These are phyloP conservation scores for Galbula dea DNA, from an alignment of 2,113 vertebrate species.

Conservation along the genomic window DNA sequence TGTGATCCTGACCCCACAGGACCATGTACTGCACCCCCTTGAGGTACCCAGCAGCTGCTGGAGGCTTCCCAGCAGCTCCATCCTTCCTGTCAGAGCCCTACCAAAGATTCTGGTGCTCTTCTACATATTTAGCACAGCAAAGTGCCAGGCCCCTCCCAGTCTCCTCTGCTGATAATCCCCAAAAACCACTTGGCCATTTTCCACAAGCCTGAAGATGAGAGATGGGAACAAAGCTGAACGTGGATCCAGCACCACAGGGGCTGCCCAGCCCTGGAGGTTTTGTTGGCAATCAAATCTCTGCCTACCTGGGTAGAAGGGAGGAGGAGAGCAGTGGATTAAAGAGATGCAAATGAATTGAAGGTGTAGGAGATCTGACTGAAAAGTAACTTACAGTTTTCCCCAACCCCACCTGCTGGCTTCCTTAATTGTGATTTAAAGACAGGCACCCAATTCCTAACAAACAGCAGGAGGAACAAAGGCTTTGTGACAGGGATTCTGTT, in stretches of 20 bases:
- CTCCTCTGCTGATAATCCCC: not conserved
- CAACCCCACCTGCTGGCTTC: not conserved
- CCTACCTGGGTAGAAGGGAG: not conserved
- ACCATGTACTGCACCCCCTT: not conserved
- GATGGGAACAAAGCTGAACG: not conserved
- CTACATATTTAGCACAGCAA: accelerated
- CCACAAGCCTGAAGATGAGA: not conserved
- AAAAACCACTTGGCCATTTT: accelerated
- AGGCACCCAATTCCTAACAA: not conserved
- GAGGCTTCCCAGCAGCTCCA: not conserved
- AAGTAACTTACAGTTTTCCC: not conserved
- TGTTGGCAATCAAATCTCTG: not conserved
- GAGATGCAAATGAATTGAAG: not conserved
- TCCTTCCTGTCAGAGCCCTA: not conserved
- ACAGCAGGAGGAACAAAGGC: not conserved
- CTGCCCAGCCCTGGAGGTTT: not conserved
- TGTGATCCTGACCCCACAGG: accelerated
- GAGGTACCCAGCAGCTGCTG: not conserved
- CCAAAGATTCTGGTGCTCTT: not conserved
- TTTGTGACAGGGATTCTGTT: slow-evolving; percentile 58
- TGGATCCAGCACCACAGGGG: not conserved
- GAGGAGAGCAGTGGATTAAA: not conserved
- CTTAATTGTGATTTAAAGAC: not conserved
- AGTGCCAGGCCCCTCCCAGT: not conserved
- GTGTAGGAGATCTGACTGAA: not conserved